Base-by-base conservation (phyloP, 2,888 invertebrate species). In the Hoplodrina blanda region DNA sequence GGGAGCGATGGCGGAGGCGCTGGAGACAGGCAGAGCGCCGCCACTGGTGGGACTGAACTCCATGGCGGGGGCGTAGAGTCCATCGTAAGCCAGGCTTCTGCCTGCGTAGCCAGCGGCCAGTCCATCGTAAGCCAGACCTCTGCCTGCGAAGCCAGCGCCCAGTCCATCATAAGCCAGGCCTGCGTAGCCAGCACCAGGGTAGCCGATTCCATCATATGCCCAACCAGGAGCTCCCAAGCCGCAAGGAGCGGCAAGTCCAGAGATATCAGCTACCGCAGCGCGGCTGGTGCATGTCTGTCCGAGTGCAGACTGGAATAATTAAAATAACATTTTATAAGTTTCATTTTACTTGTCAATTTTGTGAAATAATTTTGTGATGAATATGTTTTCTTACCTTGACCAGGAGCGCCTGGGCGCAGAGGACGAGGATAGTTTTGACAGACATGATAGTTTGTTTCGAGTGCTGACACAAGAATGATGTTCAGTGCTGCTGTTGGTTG, bases 401-500 rank as follows among this genome's bases (percentile, higher is more conserved):
- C 13, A 76, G 25, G 15, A 77, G 57, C 85, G 41, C 41, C 41
- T 41, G 41, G 13, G 41, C 41, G 41, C 41, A 87, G 64, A 90
- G 64, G 17, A 89, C 50, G 25, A 88, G 62, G 54, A 89, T 76
- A 33, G 85, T 75, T 64, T 88, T 86, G 62, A 82, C 55, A 73
- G 87, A 85, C 90, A 89, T 90, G 62, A 68, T 86, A 65, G 60
- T 59, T 70, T 65, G 62, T 69, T 71, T 54, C 60, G 20, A 73
- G 63, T 44, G 41, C 57, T 66, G 50, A 67, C 50, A 73, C 65
- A 15, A 66, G 68, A 77, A 49, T 72, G 55, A 65, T 62, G 11
- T 63, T 69, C 69, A 66, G 20, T 13, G 19, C 11, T 10, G 11
- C 25, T 60, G 15, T 41, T 46, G 50, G 3, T 0, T 6, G 4